Evolutionary conservation across 2,113 vertebrate species (phyloP).

Genomic region (Dunckerocampus dactyliophorus): DNA sequence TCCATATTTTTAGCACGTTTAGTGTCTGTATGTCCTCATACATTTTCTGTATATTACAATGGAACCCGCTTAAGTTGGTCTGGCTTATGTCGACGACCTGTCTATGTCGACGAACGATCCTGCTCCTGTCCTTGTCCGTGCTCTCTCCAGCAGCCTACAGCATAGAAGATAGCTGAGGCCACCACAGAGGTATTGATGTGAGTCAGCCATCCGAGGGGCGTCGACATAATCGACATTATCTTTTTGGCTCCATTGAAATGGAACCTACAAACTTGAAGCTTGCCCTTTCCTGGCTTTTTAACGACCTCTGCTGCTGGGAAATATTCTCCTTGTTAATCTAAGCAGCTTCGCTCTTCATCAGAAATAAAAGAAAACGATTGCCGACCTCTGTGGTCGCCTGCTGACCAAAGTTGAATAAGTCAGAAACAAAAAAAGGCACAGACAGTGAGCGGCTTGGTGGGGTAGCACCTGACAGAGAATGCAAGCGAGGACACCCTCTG

Average conservation of each 20-base stretch:
- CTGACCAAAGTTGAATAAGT: slow-evolving; percentile 48
- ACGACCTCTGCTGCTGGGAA: slow-evolving; percentile 11
- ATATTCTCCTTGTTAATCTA: slow-evolving; percentile 11
- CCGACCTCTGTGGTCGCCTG: slow-evolving; percentile 23
- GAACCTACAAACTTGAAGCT: neutral
- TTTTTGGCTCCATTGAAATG: neutral
- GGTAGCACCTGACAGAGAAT: slow-evolving; percentile 31
- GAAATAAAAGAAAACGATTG: slow-evolving; percentile 21
- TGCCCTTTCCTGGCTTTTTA: neutral
- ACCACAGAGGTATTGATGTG: no score
- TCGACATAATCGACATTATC: no score
- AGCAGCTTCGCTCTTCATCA: slow-evolving; percentile 40
- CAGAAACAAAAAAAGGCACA: slow-evolving; percentile 22
- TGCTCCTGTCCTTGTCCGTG: no score
- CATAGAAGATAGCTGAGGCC: no score
- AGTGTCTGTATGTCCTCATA: no score
- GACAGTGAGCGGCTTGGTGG: slow-evolving; percentile 22
- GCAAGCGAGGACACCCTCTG: slow-evolving; percentile 33
- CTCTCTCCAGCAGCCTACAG: no score
- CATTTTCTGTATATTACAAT: no score
- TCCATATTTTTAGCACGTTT: no score
- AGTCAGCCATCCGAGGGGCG: no score
- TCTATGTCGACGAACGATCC: no score
- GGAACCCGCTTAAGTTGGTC: no score
- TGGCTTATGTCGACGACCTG: no score